Percentiles rank a stretch among this genome's conserved stretches.
These are phyloP conservation scores for Pasiphila rectangulata DNA, from an alignment of 2,888 invertebrate genomes.

Conservation along the genomic window DNA sequence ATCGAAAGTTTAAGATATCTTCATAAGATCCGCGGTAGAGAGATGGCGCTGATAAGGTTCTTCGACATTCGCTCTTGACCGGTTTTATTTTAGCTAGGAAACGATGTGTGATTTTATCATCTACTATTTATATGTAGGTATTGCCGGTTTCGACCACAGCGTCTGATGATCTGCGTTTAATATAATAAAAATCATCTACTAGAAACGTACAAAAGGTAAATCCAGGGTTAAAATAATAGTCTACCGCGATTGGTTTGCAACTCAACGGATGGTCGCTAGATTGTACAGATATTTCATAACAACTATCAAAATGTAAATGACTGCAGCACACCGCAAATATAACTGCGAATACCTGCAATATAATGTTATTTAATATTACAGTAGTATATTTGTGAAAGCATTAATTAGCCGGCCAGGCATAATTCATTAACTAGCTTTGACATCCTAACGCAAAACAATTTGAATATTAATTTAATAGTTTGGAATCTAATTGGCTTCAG, in stretches of 20 bases:
- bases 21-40: too few relatives aligned
- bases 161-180: too few relatives aligned
- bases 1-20: too few relatives aligned
- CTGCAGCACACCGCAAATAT: conserved; percentile 24
- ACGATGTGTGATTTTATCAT: too few relatives aligned
- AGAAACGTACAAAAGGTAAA: too few relatives aligned
- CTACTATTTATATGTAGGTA: too few relatives aligned
- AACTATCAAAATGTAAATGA: conserved; percentile 30
- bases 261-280: conserved; percentile 24
- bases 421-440: conserved; percentile 4
- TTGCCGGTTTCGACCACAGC: too few relatives aligned
- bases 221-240: neutral
- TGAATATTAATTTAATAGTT: conserved; percentile 1
- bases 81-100: too few relatives aligned
- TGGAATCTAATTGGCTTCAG: neutral
- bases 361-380: conserved; percentile 17
- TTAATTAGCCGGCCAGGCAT: conserved; percentile 18
- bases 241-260: conserved; percentile 29
- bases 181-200: too few relatives aligned
- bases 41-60: too few relatives aligned
- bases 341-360: conserved; percentile 23
- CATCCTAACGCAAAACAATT: conserved; percentile 6
- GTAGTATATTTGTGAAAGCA: conserved; percentile 19
- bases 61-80: too few relatives aligned
- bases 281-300: conserved; percentile 22